Base-by-base conservation (phyloP, 2,797 vertebrate species). In the Rallus crepitans region DNA sequence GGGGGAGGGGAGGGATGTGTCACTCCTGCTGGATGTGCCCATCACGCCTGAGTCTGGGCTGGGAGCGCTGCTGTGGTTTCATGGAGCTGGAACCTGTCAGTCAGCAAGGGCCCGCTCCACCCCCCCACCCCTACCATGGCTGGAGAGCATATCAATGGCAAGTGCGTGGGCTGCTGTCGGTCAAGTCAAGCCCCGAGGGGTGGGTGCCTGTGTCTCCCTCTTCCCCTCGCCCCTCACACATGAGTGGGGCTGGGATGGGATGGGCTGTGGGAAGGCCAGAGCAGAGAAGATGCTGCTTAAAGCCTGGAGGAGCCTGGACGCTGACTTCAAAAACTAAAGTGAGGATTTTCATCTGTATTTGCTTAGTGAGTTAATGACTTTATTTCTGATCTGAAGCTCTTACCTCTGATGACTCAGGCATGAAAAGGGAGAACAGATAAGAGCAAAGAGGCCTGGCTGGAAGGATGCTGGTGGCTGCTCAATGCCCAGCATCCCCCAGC, bases 351-450 rank as follows among this genome's bases (percentile, higher is more conserved):
- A 66, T 77, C 71, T 45, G 14, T 52, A 24, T 65, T 93, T 86
- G 70, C 86, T 90, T 68, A 78, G 83, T 7, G 5, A 86, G 77
- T 70, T 90, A 91, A 91, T 75, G 76, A 66, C 76, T 93, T 96
- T 79, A 81, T 91, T 96, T 93, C 73, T 92, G 76, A 95, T 93
- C 57, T 76, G 79, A 78, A 88, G 87, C 80, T 95, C 56, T 42
- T 71, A 66, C 87, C 85, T 91, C 70, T 72, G 81, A 80, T 84
- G 87, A 88, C 81, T 90, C 90, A 95, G 87, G 65, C 75, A 40
- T 4, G 3, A 61, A 76, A 95, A 60, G 18, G 53, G 21, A 91
- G 80, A 87, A 86, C 73, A 96, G 96, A 92, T 89, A 96, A 96
- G 95, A 95, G 86, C 5, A 16, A 79, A 60, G 71, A 94, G 92